Conservation (phyloP, 2,888 invertebrate genomes). For the Xestobium rufovillosum region DNA sequence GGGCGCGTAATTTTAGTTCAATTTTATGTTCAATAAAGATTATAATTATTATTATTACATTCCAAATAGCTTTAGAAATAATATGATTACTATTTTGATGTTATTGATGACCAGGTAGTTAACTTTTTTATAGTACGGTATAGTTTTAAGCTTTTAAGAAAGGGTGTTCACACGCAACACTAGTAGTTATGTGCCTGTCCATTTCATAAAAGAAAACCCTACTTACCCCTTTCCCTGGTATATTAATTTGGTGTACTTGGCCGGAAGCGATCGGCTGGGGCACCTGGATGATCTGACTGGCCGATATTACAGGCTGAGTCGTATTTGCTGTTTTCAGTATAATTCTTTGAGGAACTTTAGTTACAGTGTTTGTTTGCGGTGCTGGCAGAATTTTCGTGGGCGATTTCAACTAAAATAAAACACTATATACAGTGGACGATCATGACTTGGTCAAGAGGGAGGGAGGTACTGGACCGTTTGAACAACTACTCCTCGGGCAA, state of each 20-base stretch:
- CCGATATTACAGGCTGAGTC: constrained; percentile 41
- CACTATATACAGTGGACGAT: constrained; percentile 4
- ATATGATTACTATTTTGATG: too few species aligned
- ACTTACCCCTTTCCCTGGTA: constrained; percentile 62
- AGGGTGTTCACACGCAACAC: constrained; percentile 10
- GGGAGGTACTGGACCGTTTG: too few species aligned
- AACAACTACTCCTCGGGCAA: too few species aligned
- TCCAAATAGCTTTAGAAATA: too few species aligned
- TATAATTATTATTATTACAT: too few species aligned
- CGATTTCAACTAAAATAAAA: constrained; percentile 48
- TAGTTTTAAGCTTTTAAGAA: constrained; percentile 1
- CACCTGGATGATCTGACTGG: constrained; percentile 39
- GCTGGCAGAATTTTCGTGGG: constrained; percentile 65
- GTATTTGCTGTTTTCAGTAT: constrained; percentile 43
- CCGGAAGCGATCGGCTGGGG: constrained; percentile 40
- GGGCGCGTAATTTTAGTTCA: too few species aligned
- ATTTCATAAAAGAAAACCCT: too few species aligned
- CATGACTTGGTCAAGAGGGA: too few species aligned
- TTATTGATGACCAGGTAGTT: too few species aligned
- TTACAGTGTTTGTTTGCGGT: constrained; percentile 40
- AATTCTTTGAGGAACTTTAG: constrained; percentile 46
- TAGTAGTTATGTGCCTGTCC: too few species aligned
- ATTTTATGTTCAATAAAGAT: too few species aligned
- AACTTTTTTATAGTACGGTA: constrained; percentile 4
- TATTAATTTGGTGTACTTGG: constrained; percentile 64